phyloP scores from a whole-genome alignment of 2,888 invertebrate species.

The Scrobipalpa atriplicella region DNA sequence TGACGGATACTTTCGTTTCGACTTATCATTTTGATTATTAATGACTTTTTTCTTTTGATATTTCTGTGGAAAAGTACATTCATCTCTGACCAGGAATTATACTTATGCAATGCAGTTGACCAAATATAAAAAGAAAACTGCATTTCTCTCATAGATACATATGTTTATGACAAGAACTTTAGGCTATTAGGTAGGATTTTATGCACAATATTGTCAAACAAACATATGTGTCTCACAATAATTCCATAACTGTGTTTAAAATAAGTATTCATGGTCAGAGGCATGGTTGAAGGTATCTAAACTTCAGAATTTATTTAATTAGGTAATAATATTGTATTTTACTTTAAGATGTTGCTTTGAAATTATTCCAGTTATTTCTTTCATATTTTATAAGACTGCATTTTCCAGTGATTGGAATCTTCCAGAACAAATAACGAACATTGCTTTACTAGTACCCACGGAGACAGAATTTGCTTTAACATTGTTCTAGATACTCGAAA shows the following conservation, averaged over 20 bases:
- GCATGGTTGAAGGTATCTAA: neutral
- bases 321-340: neutral
- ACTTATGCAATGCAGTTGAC: too few relatives aligned
- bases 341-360: neutral
- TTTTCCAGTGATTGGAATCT: conserved; percentile 44
- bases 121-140: too few relatives aligned
- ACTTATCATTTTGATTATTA: neutral
- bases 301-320: conserved; percentile 4
- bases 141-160: too few relatives aligned
- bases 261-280: neutral
- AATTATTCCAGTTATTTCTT: conserved; percentile 25
- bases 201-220: too few relatives aligned
- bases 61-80: too few relatives aligned
- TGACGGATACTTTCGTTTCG: too few relatives aligned
- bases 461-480: neutral
- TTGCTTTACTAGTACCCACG: neutral
- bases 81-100: too few relatives aligned
- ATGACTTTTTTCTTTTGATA: too few relatives aligned
- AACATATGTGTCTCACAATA: too few relatives aligned
- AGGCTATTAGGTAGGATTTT: too few relatives aligned
- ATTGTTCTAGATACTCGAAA: neutral
- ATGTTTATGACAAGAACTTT: too few relatives aligned
- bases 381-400: conserved; percentile 25
- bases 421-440: conserved; percentile 38
- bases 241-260: neutral